Conservation (phyloP, 2,113 vertebrate genomes). For the Poeciliopsis occidentalis region DNA sequence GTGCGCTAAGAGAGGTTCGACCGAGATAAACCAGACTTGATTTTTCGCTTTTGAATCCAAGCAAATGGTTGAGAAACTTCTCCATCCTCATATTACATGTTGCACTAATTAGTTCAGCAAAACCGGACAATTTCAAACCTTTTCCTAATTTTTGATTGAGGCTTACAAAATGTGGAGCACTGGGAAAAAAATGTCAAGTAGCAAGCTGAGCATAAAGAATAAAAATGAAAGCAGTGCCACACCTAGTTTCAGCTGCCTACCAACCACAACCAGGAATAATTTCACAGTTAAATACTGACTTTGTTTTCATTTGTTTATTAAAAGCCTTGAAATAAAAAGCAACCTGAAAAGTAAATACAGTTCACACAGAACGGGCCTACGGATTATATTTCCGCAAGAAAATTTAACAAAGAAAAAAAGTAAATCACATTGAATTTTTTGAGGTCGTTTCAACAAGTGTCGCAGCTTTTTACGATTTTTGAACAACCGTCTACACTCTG, state of each 20-base stretch:
- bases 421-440: conserved; percentile 57
- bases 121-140: too few relatives aligned
- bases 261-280: conserved; percentile 46
- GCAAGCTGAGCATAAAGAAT: neutral
- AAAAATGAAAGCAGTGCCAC: neutral
- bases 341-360: conserved; percentile 68
- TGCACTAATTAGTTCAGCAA: too few relatives aligned
- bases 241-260: neutral
- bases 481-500: conserved; percentile 37
- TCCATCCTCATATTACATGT: too few relatives aligned
- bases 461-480: conserved; percentile 41
- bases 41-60: too few relatives aligned
- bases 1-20: too few relatives aligned
- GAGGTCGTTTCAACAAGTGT: conserved; percentile 50
- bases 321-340: conserved; percentile 73
- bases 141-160: too few relatives aligned
- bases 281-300: conserved; percentile 62
- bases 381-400: conserved; percentile 57
- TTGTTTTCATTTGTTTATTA: conserved; percentile 76
- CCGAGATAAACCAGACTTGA: too few relatives aligned
- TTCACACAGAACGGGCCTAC: conserved; percentile 61
- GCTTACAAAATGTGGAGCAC: too few relatives aligned
- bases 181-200: neutral
- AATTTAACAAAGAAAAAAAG: conserved; percentile 57
- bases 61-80: neutral